Conservation (phyloP, 2,888 invertebrate species). For the Papilio gigon region DNA sequence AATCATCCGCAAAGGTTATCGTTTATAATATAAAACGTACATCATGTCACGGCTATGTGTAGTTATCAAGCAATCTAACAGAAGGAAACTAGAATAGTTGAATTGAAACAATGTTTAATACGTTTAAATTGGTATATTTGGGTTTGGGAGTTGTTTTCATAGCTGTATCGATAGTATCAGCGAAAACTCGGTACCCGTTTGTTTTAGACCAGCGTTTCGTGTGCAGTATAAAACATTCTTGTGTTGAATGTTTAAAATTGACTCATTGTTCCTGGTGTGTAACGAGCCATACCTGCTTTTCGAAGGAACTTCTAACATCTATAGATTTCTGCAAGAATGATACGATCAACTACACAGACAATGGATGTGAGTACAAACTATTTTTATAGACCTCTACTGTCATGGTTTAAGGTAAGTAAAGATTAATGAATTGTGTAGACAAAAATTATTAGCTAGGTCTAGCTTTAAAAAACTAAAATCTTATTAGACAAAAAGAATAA, state of each 20-base stretch:
- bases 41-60: conserved; percentile 62
- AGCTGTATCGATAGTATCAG: conserved; percentile 46
- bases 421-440: not conserved
- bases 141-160: conserved; percentile 46
- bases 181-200: conserved; percentile 48
- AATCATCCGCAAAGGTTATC: conserved; percentile 69
- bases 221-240: conserved; percentile 68
- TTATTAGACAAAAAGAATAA: too few species aligned
- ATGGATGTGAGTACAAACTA: conserved; percentile 54
- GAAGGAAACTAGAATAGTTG: conserved; percentile 41
- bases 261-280: conserved; percentile 74
- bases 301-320: conserved; percentile 52
- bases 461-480: too few species aligned
- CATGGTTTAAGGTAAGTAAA: not conserved
- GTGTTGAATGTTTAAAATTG: conserved; percentile 66
- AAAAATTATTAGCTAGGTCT: too few species aligned
- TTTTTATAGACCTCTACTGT: not conserved
- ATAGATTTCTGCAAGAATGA: conserved; percentile 60
- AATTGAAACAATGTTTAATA: conserved; percentile 36
- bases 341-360: conserved; percentile 58
- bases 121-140: conserved; percentile 39
- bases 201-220: conserved; percentile 64
- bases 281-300: conserved; percentile 65
- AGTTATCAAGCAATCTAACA: conserved; percentile 53
- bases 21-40: conserved; percentile 56